A percentile compares a stretch with the other conserved stretches of the same genome.
Evolutionary conservation across 35 echinoderm and acorn worm species (phyloP).

Genomic region (Heliocidaris erythrogramma): DNA sequence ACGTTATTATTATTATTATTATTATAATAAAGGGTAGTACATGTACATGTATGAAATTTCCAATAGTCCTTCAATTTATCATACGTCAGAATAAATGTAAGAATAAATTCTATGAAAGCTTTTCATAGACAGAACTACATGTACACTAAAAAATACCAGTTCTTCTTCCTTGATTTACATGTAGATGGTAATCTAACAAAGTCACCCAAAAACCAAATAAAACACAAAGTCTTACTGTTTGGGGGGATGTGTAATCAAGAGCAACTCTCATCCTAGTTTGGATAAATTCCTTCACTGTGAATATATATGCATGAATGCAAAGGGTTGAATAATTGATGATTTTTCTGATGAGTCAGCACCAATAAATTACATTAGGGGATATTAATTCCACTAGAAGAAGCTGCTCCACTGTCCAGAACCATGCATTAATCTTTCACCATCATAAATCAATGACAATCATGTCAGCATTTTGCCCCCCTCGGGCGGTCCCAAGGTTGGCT

Average conservation of each 20-base stretch:
- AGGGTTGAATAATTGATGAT: conserved; percentile 31
- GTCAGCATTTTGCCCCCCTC: conserved; percentile 1
- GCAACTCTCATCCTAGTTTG: neutral
- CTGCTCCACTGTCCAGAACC: neutral
- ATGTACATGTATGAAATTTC: too few species aligned
- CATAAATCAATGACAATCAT: conserved; percentile 35
- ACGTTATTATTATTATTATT: too few species aligned
- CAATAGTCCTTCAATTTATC: too few species aligned
- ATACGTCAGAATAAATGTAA: too few species aligned
- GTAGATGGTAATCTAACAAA: too few species aligned
- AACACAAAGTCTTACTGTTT: too few species aligned
- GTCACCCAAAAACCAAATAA: too few species aligned
- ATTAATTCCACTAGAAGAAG: neutral
- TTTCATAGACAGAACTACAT: too few species aligned
- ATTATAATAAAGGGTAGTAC: too few species aligned
- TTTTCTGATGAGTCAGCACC: conserved; percentile 26
- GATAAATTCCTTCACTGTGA: neutral
- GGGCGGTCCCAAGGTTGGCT: neutral
- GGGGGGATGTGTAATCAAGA: neutral
- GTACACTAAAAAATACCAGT: too few species aligned
- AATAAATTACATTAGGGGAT: neutral
- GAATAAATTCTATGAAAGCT: too few species aligned
- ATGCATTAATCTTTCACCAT: conserved; percentile 6
- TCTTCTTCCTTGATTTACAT: too few species aligned
- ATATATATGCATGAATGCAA: neutral